Base-by-base conservation (phyloP, 2,888 invertebrate species). In the Ceraclea dissimilis region DNA sequence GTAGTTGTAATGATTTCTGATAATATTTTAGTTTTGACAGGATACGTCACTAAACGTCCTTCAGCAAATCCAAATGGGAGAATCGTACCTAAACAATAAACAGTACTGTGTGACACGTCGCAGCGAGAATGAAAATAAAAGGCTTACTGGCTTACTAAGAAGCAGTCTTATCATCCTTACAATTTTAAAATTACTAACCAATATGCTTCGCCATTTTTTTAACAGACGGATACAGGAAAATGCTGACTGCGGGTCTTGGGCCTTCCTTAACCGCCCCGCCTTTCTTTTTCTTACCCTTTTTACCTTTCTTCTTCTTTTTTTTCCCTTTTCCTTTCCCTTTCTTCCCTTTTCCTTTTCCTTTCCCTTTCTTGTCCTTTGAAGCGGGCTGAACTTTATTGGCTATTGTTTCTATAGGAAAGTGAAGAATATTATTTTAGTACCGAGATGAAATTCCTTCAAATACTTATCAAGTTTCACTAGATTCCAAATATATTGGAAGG, bases 11-110 rank as follows among this genome's bases (percentile, higher is more conserved):
- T 39, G 13, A 39, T 16, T 39, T 39, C 54, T n/a, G 54, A 43
- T 2, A 54, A 19, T n/a, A 48, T 54, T 20, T 33, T 44, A 16
- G 47, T 46, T 34, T 54, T 54, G n/a, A 54, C n/a, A n/a, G 54
- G 54, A 11, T 54, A 44, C 2, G 31, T 22, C 5, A 26, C 44
- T 6, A 54, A 39, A 2, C 54, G 43, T n/a, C 50, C 50, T 31
- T 54, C 54, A 6, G 43, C 26, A 39, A 54, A 54, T 10, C 54
- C 54, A 11, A 39, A 54, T 2, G 54, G 54, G 2, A 54, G 44
- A 16, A 54, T 31, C 2, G 49, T 54, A 6, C 54, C 54, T 54
- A 18, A 18, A 54, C 26, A 13, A 49, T 13, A 49, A n/a, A 49
- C 8, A 49, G 13, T 44, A 31, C 11, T 8, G 31, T n/a, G n/a